Conservation (phyloP, 2,888 invertebrate genomes). For the Dynastes hyllus region DNA sequence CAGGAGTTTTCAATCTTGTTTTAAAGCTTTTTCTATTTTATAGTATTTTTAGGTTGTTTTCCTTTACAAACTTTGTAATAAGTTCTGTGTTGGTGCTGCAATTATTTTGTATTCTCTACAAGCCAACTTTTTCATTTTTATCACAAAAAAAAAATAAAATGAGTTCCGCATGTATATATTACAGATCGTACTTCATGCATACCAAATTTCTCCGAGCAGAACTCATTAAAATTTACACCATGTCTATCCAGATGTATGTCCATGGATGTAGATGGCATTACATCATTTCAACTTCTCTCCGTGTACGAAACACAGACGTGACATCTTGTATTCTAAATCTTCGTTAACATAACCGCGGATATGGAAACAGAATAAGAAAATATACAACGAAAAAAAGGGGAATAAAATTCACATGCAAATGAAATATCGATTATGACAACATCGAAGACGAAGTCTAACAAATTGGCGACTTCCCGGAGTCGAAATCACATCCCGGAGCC, state of each 20-base stretch:
- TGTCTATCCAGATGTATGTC: constrained; percentile 2
- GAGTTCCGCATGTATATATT: neutral
- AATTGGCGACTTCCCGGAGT: constrained; percentile 67
- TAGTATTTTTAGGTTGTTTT: too few relatives aligned
- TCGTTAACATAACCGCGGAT: neutral
- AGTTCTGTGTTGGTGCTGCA: too few relatives aligned
- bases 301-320: neutral
- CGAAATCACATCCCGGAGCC: constrained; percentile 65
- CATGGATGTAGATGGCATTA: constrained; percentile 10
- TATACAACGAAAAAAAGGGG: constrained; percentile 3
- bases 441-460: constrained; percentile 58
- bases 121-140: neutral
- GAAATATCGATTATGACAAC: constrained; percentile 59
- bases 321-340: constrained; percentile 34
- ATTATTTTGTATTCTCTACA: neutral
- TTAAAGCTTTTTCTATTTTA: too few relatives aligned
- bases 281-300: constrained; percentile 7
- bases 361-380: constrained; percentile 17
- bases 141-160: neutral
- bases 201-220: constrained; percentile 12
- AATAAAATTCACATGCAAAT: constrained; percentile 52
- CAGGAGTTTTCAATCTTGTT: too few relatives aligned
- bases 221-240: constrained; percentile 21
- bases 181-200: neutral
- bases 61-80: too few relatives aligned